A percentile compares a stretch with the other conserved stretches of the same genome.
phyloP scores from a whole-genome alignment of 1,140 invertebrate genomes.

The Triops cancriformis region DNA sequence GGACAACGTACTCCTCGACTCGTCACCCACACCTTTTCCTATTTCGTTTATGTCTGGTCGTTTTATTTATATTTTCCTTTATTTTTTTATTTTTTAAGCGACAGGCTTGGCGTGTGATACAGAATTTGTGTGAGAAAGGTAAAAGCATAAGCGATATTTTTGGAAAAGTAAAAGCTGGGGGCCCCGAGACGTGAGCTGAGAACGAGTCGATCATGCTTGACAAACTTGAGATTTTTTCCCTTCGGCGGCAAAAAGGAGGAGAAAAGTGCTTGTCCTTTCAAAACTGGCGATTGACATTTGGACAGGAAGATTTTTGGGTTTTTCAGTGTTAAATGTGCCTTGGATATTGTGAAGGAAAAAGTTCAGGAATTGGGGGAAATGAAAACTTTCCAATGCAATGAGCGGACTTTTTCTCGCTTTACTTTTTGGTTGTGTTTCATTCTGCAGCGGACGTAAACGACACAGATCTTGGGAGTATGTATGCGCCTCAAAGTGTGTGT shows the following conservation, averaged over 20 bases:
- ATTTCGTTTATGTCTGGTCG: neutral
- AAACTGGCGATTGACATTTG: neutral
- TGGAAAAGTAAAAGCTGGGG: neutral
- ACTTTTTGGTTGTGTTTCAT: no score
- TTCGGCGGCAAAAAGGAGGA: no score
- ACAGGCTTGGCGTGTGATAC: neutral
- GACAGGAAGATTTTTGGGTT: neutral
- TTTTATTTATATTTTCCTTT: conserved; percentile 5
- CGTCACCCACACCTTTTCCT: neutral
- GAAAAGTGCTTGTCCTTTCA: neutral
- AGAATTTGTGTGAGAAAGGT: neutral
- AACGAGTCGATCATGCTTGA: neutral
- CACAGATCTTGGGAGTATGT: neutral
- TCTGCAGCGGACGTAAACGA: neutral
- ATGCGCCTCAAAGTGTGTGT: neutral
- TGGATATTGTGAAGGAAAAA: no score
- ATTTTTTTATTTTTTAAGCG: conserved; percentile 5
- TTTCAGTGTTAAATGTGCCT: no score
- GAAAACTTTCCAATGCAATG: no score
- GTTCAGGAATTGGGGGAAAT: no score
- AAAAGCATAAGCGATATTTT: neutral
- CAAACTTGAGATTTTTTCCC: neutral
- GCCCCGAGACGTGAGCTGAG: neutral
- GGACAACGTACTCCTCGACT: neutral
- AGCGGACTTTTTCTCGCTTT: no score